Percentiles rank a stretch among this genome's conserved stretches.
Evolutionary conservation across 2,113 vertebrate species (phyloP).

Genomic region (Limnothrissa miodon): DNA sequence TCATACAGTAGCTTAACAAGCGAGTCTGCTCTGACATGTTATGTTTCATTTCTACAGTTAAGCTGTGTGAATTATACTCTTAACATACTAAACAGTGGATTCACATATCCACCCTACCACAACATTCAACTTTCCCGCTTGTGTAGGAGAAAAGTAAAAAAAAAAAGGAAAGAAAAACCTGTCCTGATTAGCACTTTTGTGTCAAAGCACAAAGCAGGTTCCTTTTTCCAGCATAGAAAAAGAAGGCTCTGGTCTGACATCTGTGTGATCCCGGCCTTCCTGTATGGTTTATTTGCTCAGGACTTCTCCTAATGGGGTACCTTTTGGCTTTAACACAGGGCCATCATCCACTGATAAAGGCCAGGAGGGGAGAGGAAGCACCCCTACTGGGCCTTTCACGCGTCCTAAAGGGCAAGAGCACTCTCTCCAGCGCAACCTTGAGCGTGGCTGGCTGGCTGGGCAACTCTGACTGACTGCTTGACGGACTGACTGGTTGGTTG

Average conservation of each 20-base stretch:
- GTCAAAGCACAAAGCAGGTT: slow-evolving; percentile 43
- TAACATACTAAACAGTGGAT: background rate
- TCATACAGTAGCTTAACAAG: background rate
- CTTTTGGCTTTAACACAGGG: slow-evolving; percentile 70
- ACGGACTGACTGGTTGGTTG: background rate
- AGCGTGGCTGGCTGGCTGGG: background rate
- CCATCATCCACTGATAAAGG: slow-evolving; percentile 63
- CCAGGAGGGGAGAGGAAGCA: slow-evolving; percentile 62
- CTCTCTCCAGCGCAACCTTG: slow-evolving; percentile 51
- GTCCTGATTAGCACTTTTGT: slow-evolving; percentile 33
- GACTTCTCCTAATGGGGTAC: slow-evolving; percentile 61
- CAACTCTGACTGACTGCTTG: background rate
- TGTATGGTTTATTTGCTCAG: slow-evolving; percentile 66
- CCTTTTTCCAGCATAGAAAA: background rate
- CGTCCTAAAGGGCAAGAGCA: slow-evolving; percentile 67
- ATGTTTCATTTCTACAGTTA: background rate
- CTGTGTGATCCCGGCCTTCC: slow-evolving; percentile 43
- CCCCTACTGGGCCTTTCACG: slow-evolving; percentile 71
- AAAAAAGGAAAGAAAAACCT: slow-evolving; percentile 33
- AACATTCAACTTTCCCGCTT: background rate
- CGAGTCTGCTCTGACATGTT: background rate
- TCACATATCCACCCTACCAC: background rate
- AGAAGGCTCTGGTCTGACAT: background rate
- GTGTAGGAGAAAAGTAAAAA: background rate
- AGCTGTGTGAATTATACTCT: background rate